phyloP scores from a whole-genome alignment of 2,797 vertebrate genomes.

The Enteromius trimaculatus region DNA sequence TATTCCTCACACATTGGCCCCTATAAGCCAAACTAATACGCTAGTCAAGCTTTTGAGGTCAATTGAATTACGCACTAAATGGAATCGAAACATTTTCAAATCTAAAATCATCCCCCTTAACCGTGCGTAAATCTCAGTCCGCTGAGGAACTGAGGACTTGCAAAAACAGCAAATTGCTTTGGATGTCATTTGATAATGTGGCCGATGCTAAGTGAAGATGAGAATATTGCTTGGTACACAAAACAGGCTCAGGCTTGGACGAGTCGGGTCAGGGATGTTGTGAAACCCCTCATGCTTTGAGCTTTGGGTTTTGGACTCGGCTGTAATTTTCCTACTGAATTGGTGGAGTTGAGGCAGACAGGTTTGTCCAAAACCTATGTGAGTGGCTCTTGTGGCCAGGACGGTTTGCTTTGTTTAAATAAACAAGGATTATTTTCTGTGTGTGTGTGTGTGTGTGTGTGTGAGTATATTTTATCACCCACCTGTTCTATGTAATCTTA shows the following conservation, averaged over 20 bases:
- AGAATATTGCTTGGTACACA: slow-evolving; percentile 15
- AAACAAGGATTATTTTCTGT: neutral
- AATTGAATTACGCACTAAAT: slow-evolving; percentile 24
- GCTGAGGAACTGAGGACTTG: neutral
- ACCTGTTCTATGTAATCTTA: neutral
- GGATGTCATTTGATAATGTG: slow-evolving; percentile 20
- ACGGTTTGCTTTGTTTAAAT: neutral
- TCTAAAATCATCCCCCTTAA: slow-evolving; percentile 22
- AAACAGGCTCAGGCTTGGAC: neutral
- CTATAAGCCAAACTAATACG: slow-evolving; percentile 22
- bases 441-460: neutral
- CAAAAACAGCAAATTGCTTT: slow-evolving; percentile 11
- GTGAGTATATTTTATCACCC: neutral
- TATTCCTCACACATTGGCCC: neutral
- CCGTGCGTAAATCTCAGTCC: slow-evolving; percentile 22
- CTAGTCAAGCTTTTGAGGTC: slow-evolving; percentile 11
- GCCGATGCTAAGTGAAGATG: slow-evolving; percentile 14
- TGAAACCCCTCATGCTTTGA: slow-evolving; percentile 6
- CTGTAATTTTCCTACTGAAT: slow-evolving; percentile 6
- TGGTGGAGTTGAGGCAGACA: neutral
- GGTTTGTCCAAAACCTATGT: neutral
- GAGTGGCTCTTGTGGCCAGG: neutral
- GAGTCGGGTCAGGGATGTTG: neutral
- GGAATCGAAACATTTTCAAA: slow-evolving; percentile 10
- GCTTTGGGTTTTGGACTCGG: neutral